Evolutionary conservation across 2,797 vertebrate species (phyloP).

Genomic region (Anguilla obscura): DNA sequence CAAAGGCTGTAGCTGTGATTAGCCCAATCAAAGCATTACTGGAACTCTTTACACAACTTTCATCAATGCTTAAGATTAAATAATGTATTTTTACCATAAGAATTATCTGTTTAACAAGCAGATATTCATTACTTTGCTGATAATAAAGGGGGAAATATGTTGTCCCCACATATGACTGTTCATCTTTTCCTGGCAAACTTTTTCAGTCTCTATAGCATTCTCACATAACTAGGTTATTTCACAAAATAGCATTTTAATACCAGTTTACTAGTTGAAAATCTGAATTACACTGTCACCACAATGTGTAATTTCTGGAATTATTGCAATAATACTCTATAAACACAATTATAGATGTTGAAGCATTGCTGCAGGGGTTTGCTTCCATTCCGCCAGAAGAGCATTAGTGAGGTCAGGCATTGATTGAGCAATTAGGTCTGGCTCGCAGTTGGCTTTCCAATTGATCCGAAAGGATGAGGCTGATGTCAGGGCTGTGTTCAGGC

Average conservation of each 20-base stretch:
- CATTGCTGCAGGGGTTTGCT: background rate
- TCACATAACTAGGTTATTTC: background rate
- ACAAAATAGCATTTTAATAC: background rate
- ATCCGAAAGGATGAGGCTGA: too few relatives aligned
- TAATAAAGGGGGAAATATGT: background rate
- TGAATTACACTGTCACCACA: background rate
- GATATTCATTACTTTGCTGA: background rate
- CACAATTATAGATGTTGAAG: background rate
- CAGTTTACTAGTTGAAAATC: background rate
- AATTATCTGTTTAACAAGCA: background rate
- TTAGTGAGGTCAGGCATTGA: too few relatives aligned
- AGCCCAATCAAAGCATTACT: background rate
- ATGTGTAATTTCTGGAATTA: background rate
- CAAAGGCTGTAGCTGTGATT: background rate
- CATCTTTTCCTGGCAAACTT: background rate
- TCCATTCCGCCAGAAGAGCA: too few relatives aligned
- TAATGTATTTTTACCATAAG: background rate
- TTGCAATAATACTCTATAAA: background rate
- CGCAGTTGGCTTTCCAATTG: too few relatives aligned
- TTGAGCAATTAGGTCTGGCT: too few relatives aligned
- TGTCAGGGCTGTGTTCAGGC: too few relatives aligned
- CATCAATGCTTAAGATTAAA: background rate
- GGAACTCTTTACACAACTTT: background rate
- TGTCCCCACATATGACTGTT: background rate
- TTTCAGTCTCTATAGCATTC: background rate